A percentile compares a stretch with the other conserved stretches of the same genome.
Evolutionary conservation across 1,140 invertebrate genomes (phyloP).

Genomic region (Drosophila kikkawai): DNA sequence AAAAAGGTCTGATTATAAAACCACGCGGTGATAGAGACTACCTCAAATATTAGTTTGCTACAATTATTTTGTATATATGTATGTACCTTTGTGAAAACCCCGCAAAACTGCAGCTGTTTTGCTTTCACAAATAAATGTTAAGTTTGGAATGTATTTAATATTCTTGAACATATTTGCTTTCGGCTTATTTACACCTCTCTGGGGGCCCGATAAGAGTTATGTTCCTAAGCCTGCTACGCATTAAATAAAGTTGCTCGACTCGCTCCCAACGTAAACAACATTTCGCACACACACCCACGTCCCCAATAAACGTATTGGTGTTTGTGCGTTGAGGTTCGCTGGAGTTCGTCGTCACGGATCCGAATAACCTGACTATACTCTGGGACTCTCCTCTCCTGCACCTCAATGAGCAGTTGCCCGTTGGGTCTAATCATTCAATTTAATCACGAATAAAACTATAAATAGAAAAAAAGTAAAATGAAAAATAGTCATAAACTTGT

Average conservation of each 20-base stretch:
- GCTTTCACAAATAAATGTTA: constrained; percentile 32
- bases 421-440: constrained; percentile 43
- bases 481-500: constrained; percentile 65
- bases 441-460: constrained; percentile 55
- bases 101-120: constrained; percentile 11
- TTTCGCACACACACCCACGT: constrained; percentile 16
- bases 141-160: constrained; percentile 11
- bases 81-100: constrained; percentile 7
- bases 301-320: constrained; percentile 4
- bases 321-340: constrained; percentile 12
- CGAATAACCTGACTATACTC: constrained; percentile 13
- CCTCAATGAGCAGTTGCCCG: constrained; percentile 4
- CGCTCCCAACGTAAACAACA: constrained; percentile 33
- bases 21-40: constrained; percentile 21
- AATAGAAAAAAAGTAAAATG: constrained; percentile 63
- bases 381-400: not conserved
- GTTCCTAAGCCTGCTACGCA: constrained; percentile 50
- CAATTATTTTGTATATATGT: not conserved
- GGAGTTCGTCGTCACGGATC: constrained; percentile 52
- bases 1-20: constrained; percentile 24
- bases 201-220: constrained; percentile 42
- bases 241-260: constrained; percentile 38
- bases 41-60: constrained; percentile 20
- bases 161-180: constrained; percentile 24
- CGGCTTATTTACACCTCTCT: constrained; percentile 16